Conservation (phyloP, 1,140 invertebrate genomes). For the Camponotus vicinus region DNA sequence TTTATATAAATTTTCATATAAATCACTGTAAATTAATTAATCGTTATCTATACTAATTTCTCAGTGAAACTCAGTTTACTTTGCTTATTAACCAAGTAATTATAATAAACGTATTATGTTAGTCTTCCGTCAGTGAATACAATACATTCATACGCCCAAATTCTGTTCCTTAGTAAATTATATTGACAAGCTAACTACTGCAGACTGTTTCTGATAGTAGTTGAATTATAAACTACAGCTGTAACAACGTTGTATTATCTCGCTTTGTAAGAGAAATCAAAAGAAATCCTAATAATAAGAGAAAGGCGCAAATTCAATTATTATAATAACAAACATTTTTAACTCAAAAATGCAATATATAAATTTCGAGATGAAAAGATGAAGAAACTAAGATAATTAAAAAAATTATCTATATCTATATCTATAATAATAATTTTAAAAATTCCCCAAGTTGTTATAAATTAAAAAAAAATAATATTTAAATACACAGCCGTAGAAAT, state of each 20-base stretch:
- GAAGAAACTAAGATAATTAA: background rate
- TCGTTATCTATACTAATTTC: slow-evolving; percentile 5
- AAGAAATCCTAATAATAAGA: background rate
- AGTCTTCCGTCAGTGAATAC: slow-evolving; percentile 22
- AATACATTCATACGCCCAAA: background rate
- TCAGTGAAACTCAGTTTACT: slow-evolving; percentile 15
- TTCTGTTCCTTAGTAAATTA: slow-evolving; percentile 16
- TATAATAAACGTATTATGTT: slow-evolving; percentile 24
- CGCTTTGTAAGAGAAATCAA: background rate
- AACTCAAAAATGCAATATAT: too few species aligned
- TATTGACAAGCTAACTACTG: background rate
- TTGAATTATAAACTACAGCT: background rate
- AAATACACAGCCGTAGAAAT: background rate
- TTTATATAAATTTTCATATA: background rate
- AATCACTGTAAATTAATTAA: slow-evolving; percentile 32
- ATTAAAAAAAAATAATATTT: background rate
- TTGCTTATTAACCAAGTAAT: slow-evolving; percentile 43
- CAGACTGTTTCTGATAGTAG: background rate
- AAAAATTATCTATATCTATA: background rate
- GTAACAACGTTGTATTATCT: background rate
- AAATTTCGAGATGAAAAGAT: background rate
- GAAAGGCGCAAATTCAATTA: background rate
- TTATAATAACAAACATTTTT: background rate
- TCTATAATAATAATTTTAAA: background rate
- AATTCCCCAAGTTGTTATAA: background rate